Evolutionary conservation across 2,888 invertebrate genomes (phyloP).

Genomic region (Andrena camellia): DNA sequence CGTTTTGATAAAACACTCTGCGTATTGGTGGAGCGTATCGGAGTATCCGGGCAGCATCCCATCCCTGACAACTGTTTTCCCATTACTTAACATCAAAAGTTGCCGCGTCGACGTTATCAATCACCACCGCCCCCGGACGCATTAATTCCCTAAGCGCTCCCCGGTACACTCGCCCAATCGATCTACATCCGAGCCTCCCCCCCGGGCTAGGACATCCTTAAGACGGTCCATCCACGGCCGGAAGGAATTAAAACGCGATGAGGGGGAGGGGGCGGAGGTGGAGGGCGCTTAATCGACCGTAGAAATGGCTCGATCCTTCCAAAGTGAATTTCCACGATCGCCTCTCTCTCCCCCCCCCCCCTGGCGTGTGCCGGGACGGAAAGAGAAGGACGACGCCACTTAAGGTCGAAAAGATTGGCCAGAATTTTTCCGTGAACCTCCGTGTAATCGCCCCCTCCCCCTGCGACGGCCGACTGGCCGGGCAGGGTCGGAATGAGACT

Average conservation of each 20-base stretch:
- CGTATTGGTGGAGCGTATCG: background rate
- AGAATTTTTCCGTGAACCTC: constrained; percentile 71
- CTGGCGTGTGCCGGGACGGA: background rate
- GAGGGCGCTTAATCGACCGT: constrained; percentile 55
- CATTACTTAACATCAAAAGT: background rate
- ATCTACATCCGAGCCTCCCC: constrained; percentile 32
- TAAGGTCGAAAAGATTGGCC: constrained; percentile 78
- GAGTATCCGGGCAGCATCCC: background rate
- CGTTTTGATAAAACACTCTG: too few species aligned
- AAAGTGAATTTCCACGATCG: constrained; percentile 65
- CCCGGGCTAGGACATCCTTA: constrained; percentile 31
- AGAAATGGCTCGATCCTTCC: constrained; percentile 62
- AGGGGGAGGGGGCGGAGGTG: background rate
- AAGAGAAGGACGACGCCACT: constrained; percentile 63
- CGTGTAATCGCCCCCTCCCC: background rate
- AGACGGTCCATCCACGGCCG: constrained; percentile 39
- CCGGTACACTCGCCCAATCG: constrained; percentile 23
- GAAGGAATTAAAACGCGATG: constrained; percentile 55
- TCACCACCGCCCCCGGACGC: constrained; percentile 34
- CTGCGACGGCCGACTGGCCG: background rate
- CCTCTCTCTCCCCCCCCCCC: background rate
- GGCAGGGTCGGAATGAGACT: constrained; percentile 77
- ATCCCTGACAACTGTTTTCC: background rate
- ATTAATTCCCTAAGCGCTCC: constrained; percentile 30
- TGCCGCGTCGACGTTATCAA: constrained; percentile 38